phyloP scores from a whole-genome alignment of 2,797 vertebrate genomes.

The Hyperoplus immaculatus region DNA sequence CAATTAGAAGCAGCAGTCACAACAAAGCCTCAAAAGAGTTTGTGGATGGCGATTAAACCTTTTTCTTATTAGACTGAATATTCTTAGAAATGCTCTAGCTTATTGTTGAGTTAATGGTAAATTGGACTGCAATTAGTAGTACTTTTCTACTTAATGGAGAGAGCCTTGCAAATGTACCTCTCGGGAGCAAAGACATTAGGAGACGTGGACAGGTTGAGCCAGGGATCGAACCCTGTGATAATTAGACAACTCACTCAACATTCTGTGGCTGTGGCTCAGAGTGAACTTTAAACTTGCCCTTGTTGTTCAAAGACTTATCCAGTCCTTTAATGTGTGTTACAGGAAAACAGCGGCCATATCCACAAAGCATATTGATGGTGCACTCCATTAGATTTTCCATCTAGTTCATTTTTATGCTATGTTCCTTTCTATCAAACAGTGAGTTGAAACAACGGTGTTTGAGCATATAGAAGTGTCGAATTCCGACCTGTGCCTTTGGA shows the following conservation, averaged over 20 bases:
- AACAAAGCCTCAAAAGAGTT: neutral
- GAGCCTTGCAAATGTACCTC: neutral
- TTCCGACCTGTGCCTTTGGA: too few relatives aligned
- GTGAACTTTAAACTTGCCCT: neutral
- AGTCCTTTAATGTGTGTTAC: neutral
- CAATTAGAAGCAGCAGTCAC: neutral
- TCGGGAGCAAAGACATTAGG: neutral
- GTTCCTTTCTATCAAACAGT: too few relatives aligned
- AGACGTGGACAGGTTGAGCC: neutral
- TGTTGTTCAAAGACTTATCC: neutral
- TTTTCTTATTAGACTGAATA: neutral
- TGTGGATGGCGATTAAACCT: neutral
- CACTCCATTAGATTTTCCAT: too few relatives aligned
- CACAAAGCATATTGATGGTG: too few relatives aligned
- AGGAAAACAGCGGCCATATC: too few relatives aligned
- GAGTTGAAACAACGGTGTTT: too few relatives aligned
- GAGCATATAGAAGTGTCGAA: too few relatives aligned
- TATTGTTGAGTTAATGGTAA: neutral
- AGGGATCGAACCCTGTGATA: neutral
- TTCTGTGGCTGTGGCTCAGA: neutral
- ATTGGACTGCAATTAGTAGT: neutral
- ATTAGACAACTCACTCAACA: neutral
- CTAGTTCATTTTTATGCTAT: too few relatives aligned
- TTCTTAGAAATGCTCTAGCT: neutral
- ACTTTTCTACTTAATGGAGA: neutral